Evolutionary conservation across 2,113 vertebrate species (phyloP).

Genomic region (Rhizomys pruinosus): DNA sequence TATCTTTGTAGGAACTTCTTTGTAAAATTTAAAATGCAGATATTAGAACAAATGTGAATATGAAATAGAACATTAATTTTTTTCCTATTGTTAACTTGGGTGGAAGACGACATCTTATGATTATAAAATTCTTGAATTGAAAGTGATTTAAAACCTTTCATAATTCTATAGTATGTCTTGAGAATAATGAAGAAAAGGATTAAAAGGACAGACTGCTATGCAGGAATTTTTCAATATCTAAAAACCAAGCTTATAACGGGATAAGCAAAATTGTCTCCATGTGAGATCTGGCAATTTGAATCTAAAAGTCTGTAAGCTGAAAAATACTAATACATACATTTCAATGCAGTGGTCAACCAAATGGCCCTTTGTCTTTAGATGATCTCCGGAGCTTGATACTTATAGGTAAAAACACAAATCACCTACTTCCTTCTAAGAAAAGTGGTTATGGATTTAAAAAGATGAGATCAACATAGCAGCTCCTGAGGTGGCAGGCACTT

Average conservation of each 20-base stretch:
- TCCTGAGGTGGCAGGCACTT: too few species aligned
- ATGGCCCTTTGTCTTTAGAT: conserved; percentile 8
- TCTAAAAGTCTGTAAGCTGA: conserved; percentile 30
- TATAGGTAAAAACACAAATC: neutral
- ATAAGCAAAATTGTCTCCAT: conserved; percentile 45
- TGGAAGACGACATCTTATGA: neutral
- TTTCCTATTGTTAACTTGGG: neutral
- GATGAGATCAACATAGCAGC: too few species aligned
- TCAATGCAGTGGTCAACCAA: conserved; percentile 1
- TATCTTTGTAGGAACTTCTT: neutral
- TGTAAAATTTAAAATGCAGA: neutral
- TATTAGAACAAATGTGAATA: neutral
- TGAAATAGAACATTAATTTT: neutral
- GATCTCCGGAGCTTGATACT: neutral
- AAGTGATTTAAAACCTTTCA: conserved; percentile 43
- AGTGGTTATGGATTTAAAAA: neutral
- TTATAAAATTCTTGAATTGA: neutral
- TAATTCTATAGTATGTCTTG: neutral
- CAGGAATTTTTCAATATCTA: conserved; percentile 57
- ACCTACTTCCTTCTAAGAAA: neutral
- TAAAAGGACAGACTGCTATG: conserved; percentile 9
- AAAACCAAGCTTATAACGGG: conserved; percentile 27
- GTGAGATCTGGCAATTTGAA: conserved; percentile 40
- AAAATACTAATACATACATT: conserved; percentile 54
- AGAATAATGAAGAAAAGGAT: conserved; percentile 44